Evolutionary conservation across 2,113 vertebrate genomes (phyloP).

Genomic region (Rana temporaria): DNA sequence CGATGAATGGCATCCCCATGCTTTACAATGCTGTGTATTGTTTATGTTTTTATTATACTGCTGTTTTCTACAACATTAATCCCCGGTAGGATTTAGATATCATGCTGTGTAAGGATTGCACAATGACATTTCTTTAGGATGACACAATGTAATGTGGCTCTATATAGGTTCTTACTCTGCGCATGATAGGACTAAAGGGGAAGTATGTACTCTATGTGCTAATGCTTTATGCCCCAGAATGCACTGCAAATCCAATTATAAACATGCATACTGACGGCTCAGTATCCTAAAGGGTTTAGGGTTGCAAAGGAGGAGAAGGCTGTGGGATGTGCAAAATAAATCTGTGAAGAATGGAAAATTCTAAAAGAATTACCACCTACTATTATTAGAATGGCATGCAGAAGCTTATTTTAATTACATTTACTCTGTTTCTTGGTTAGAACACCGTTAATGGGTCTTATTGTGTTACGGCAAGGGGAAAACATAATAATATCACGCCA

Average conservation of each 20-base stretch:
- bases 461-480: no score
- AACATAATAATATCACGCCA: no score
- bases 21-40: no score
- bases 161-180: no score
- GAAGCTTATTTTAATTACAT: slow-evolving; percentile 44
- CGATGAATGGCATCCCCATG: no score
- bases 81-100: no score
- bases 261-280: slow-evolving; percentile 1
- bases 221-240: neutral
- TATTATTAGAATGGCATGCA: slow-evolving; percentile 29
- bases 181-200: neutral
- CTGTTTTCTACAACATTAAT: no score
- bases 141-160: no score
- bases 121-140: no score
- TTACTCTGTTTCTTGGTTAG: slow-evolving; percentile 22
- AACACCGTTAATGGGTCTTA: neutral
- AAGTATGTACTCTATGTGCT: neutral
- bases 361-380: slow-evolving; percentile 50
- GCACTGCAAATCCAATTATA: slow-evolving; percentile 10
- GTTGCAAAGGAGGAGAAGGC: slow-evolving; percentile 27
- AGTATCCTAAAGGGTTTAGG: slow-evolving; percentile 28
- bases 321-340: slow-evolving; percentile 36
- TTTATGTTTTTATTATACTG: no score
- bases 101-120: no score
- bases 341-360: slow-evolving; percentile 50